Evolutionary conservation across 2,113 vertebrate species (phyloP).

Genomic region (Sorex araneus): DNA sequence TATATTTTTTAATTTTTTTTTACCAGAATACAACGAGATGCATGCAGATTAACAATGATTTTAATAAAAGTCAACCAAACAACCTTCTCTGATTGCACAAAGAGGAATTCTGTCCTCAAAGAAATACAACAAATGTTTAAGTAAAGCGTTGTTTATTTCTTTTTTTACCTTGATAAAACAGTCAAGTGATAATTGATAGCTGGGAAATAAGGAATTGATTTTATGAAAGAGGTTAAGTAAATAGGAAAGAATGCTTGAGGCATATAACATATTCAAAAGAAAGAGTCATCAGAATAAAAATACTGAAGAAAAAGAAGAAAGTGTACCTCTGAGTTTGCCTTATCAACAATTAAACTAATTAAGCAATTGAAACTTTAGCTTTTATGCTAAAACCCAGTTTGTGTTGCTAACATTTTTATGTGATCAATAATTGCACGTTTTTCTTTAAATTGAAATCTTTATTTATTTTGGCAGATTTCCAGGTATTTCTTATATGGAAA

Average conservation of each 20-base stretch:
- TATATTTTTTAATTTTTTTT: background rate
- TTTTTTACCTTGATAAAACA: conserved; percentile 78
- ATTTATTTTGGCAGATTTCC: background rate
- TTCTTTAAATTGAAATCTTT: background rate
- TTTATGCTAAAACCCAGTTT: conserved; percentile 59
- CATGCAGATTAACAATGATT: conserved; percentile 42
- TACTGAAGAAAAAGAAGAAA: background rate
- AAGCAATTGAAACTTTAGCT: conserved; percentile 30
- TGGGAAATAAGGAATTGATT: conserved; percentile 84
- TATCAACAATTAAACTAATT: conserved; percentile 38
- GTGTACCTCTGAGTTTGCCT: background rate
- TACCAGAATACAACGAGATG: background rate
- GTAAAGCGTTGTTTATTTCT: background rate
- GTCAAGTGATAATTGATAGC: conserved; percentile 70
- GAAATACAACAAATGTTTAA: conserved; percentile 67
- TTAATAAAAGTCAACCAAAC: background rate
- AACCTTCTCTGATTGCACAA: background rate
- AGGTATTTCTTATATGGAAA: conserved; percentile 1
- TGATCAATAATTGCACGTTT: background rate
- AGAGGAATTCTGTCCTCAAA: background rate
- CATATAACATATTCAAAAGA: conserved; percentile 70
- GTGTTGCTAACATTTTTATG: background rate
- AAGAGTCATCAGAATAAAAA: conserved; percentile 74
- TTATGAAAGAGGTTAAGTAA: conserved; percentile 79
- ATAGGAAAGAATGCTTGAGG: conserved; percentile 66